These are phyloP conservation scores for Rhyzopertha dominica DNA, from an alignment of 1,140 invertebrate genomes.

Conservation along the genomic window DNA sequence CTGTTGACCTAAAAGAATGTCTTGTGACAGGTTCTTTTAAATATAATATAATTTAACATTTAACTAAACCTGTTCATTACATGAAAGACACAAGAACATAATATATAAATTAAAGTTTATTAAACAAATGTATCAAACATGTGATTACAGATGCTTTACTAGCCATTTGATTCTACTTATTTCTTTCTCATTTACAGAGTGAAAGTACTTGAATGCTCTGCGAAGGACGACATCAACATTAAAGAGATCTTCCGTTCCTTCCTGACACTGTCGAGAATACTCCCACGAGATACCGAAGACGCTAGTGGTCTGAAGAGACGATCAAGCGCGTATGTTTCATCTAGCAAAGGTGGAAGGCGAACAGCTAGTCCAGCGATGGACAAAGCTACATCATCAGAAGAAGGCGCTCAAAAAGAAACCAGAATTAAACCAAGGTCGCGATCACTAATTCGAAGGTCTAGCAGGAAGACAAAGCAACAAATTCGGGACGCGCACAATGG, in stretches of 20 bases:
- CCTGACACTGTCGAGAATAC: conserved; percentile 62
- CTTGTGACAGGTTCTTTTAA: too few relatives aligned
- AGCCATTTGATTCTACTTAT: too few relatives aligned
- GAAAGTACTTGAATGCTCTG: conserved; percentile 76
- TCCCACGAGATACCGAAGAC: conserved; percentile 55
- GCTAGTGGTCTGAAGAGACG: conserved; percentile 61
- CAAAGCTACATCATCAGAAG: conserved; percentile 39
- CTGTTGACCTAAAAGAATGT: too few relatives aligned
- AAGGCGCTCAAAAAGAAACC: conserved; percentile 42
- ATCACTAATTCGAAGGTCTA: conserved; percentile 71
- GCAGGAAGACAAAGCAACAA: conserved; percentile 74
- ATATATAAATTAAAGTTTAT: too few relatives aligned
- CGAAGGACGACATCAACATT: conserved; percentile 72
- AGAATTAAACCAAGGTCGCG: conserved; percentile 61
- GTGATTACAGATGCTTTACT: too few relatives aligned
- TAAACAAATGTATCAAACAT: too few relatives aligned
- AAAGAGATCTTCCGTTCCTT: conserved; percentile 71
- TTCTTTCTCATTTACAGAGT: conserved; percentile 50
- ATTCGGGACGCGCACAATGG: conserved; percentile 61
- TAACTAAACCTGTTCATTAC: too few relatives aligned
- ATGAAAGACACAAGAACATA: too few relatives aligned
- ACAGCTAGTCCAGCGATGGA: conserved; percentile 40
- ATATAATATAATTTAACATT: too few relatives aligned
- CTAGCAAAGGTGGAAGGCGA: conserved; percentile 49
- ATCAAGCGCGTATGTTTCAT: conserved; percentile 67